Base-by-base conservation (phyloP, 2,888 invertebrate genomes). In the Eustalomyia histrio region DNA sequence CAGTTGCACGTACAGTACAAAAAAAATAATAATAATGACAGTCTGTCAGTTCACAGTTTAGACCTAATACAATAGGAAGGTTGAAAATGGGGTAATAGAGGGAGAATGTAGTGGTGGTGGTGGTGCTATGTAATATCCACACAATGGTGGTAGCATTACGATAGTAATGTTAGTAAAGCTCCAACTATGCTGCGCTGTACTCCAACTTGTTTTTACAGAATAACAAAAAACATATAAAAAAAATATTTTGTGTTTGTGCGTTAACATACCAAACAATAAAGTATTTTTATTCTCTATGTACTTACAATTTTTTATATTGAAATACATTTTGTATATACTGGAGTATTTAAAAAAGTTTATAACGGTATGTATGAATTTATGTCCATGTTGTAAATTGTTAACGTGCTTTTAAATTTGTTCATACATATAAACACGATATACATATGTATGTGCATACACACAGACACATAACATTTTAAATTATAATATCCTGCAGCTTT, bases 401-500 rank as follows among this genome's bases (percentile, higher is more conserved):
- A 47, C 43, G 43, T 47, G 43, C n/a, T 47, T 47, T 47, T 47
- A n/a, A 2, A 47, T 14, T 2, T 43, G 35, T 35, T 5, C 7
- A 1, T 35, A 35, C 1, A 35, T 8, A 35, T 9, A 35, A 35
- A 35, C 7, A 35, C 4, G 21, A 21, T 21, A 21, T 4, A 21
- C 21, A 21, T 21, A 10, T 35, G 35, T 39, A 39, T 12, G 12
- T 47, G 10, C n/a, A 14, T 6, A n/a, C 6, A 39, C 39, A 60
- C 50, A 47, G 67, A 67, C 39, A 75, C 47, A 69, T 53, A 76
- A 61, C 53, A 55, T 69, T 64, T 57, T 43, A 43, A 67, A 61
- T 78, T 71, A 58, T 55, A 55, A 50, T 78, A 72, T 78, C 72
- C 67, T 73, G 72, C 67, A 72, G 72, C 47, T 29, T 50, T 71